A percentile compares a stretch with the other conserved stretches of the same genome.
phyloP scores from a whole-genome alignment of 2,113 vertebrate genomes.

The Oceanites oceanicus region DNA sequence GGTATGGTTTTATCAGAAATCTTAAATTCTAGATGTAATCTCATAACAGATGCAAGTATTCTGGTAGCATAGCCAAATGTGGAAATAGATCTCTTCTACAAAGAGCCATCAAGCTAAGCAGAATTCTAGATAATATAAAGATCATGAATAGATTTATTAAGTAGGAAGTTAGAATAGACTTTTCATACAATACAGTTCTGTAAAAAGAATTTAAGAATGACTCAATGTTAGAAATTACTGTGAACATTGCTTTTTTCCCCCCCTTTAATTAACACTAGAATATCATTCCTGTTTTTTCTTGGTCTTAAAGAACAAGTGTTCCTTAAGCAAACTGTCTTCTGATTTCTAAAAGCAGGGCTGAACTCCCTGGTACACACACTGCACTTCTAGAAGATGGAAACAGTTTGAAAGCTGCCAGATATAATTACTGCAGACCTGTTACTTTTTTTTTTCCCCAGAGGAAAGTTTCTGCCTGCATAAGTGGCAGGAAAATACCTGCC shows the following conservation, averaged over 20 bases:
- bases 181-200: not conserved
- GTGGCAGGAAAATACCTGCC: not conserved
- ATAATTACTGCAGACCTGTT: not conserved
- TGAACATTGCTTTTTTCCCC: not conserved
- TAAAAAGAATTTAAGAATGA: not conserved
- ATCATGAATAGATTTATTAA: not conserved
- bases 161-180: not conserved
- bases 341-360: not conserved
- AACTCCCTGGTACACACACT: not conserved
- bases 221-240: not conserved
- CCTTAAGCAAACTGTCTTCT: not conserved
- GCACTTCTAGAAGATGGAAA: not conserved
- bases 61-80: not conserved
- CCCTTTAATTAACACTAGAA: not conserved
- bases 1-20: not conserved
- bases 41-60: not conserved
- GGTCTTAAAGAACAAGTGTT: not conserved
- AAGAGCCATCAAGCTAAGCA: not conserved
- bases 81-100: not conserved
- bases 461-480: not conserved
- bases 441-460: too few species aligned
- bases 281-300: not conserved
- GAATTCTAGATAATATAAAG: not conserved
- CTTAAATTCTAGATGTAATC: conserved; percentile 1
- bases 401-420: not conserved